phyloP scores from a whole-genome alignment of 1,140 invertebrate species.

The Conus ventricosus region DNA sequence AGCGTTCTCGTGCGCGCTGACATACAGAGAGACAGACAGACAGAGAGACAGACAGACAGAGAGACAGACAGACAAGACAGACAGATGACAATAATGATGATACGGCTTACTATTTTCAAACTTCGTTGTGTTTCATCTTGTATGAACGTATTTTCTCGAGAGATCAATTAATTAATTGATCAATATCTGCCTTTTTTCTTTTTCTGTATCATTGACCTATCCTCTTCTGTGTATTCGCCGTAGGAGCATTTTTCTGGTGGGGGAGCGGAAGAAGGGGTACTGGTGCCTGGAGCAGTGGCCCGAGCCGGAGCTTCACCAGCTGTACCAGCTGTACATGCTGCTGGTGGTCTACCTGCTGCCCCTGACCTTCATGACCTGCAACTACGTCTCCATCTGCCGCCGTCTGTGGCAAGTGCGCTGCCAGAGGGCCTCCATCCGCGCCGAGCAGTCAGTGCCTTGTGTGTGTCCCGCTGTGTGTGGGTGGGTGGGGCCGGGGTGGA shows the following conservation, averaged over 20 bases:
- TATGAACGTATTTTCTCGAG: too few species aligned
- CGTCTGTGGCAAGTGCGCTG: slow-evolving; percentile 78
- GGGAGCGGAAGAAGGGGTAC: slow-evolving; percentile 64
- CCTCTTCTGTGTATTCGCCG: not conserved
- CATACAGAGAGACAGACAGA: too few species aligned
- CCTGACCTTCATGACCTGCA: slow-evolving; percentile 80
- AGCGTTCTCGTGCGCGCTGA: too few species aligned
- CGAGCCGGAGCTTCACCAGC: slow-evolving; percentile 75
- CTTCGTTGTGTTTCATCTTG: too few species aligned
- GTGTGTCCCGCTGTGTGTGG: not conserved
- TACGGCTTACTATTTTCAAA: too few species aligned
- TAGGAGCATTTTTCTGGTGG: slow-evolving; percentile 53
- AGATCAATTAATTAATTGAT: too few species aligned
- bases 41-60: too few species aligned
- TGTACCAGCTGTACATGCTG: slow-evolving; percentile 83
- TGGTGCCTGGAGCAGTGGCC: slow-evolving; percentile 81
- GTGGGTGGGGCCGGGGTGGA: too few species aligned
- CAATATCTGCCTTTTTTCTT: not conserved
- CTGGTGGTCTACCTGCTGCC: slow-evolving; percentile 81
- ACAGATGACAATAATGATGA: too few species aligned
- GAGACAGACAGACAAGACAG: too few species aligned
- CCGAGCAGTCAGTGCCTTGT: slow-evolving; percentile 31
- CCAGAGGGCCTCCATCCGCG: slow-evolving; percentile 42
- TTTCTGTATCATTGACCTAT: not conserved
- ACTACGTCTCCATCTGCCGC: slow-evolving; percentile 82